A percentile compares a stretch with the other conserved stretches of the same genome.
Conservation (phyloP, 2,797 vertebrate species). For the Pseudochaenichthys georgianus region DNA sequence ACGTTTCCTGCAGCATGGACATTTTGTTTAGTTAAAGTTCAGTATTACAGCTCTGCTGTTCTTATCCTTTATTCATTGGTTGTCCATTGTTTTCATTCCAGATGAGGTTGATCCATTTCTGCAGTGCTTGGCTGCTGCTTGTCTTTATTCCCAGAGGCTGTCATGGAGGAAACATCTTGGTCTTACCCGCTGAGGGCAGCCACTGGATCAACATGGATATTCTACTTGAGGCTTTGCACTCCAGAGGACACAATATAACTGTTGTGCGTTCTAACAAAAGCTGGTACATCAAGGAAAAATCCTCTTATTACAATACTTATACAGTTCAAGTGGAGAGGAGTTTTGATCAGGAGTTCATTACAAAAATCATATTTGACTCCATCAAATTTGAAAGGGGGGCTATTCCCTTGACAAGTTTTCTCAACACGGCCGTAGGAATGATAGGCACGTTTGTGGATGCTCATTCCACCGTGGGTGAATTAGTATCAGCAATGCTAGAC, state of each 20-base stretch:
- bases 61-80: background rate
- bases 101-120: slow-evolving; percentile 53
- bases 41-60: background rate
- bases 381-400: slow-evolving; percentile 41
- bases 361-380: fast-evolving
- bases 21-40: no score
- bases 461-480: background rate
- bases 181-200: slow-evolving; percentile 70
- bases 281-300: slow-evolving; percentile 63
- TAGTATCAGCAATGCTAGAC: slow-evolving; percentile 28
- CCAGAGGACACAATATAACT: slow-evolving; percentile 61
- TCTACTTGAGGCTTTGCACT: slow-evolving; percentile 64
- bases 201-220: slow-evolving; percentile 81
- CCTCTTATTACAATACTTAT: slow-evolving; percentile 34
- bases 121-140: slow-evolving; percentile 55
- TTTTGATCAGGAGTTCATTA: slow-evolving; percentile 24
- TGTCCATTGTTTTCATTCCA: slow-evolving; percentile 26
- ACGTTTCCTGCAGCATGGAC: background rate
- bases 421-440: background rate
- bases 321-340: slow-evolving; percentile 43
- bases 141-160: slow-evolving; percentile 38
- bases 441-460: no score
- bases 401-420: background rate
- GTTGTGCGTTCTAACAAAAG: slow-evolving; percentile 52
- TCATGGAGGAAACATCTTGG: slow-evolving; percentile 66